phyloP scores from a whole-genome alignment of 92 coral and sea anemone species.

The Zoanthus sociatus region DNA sequence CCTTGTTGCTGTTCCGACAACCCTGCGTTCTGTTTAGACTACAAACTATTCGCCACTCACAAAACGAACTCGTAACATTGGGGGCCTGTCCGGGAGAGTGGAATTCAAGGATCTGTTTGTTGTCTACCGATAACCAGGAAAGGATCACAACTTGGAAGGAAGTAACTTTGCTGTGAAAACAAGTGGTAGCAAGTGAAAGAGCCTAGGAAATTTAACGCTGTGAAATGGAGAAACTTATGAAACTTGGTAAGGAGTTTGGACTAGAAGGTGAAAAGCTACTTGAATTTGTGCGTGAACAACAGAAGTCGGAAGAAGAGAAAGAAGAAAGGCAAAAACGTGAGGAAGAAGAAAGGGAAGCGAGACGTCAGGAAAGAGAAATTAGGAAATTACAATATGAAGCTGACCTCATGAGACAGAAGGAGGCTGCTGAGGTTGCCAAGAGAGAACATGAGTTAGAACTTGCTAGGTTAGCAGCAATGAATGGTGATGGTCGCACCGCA shows the following conservation, averaged over 20 bases:
- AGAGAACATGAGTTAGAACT: not conserved
- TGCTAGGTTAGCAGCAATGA: not conserved
- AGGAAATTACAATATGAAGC: constrained; percentile 34
- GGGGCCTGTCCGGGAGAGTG: no score
- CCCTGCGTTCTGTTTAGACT: no score
- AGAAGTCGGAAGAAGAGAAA: constrained; percentile 15
- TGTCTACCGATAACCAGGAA: no score
- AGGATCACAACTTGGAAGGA: no score
- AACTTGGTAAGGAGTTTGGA: not conserved
- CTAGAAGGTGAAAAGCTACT: not conserved
- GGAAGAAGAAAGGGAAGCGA: constrained; percentile 35
- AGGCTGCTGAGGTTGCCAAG: not conserved
- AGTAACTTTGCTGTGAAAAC: no score
- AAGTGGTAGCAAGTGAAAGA: not conserved
- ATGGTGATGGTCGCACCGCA: no score
- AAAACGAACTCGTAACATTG: no score
- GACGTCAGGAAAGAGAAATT: constrained; percentile 29
- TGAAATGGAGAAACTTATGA: not conserved
- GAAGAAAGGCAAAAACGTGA: constrained; percentile 24
- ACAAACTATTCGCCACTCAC: no score
- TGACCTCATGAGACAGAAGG: not conserved
- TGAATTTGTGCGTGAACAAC: not conserved
- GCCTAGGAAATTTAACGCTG: not conserved
- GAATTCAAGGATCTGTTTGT: no score
- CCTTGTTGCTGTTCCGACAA: no score